phyloP scores from a whole-genome alignment of 2,113 vertebrate species.

The Ictalurus furcatus region DNA sequence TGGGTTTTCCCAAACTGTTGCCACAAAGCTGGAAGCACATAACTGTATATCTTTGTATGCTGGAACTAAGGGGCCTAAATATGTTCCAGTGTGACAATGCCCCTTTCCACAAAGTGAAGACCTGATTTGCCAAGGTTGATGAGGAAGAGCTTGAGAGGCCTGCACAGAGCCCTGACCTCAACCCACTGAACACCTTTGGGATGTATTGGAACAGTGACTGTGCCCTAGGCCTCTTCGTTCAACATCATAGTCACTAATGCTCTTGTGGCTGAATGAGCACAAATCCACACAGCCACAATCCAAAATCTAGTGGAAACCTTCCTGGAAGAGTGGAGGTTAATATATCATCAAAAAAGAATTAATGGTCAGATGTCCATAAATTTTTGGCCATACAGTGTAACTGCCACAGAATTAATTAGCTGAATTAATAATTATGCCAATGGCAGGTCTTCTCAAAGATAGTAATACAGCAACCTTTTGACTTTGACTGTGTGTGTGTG shows the following conservation, averaged over 20 bases:
- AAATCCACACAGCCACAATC: background rate
- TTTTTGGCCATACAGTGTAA: background rate
- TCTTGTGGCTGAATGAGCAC: background rate
- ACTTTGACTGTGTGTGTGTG: background rate
- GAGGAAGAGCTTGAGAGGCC: too few relatives aligned
- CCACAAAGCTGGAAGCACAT: background rate
- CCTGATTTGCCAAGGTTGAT: background rate
- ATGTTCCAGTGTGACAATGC: background rate
- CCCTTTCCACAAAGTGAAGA: background rate
- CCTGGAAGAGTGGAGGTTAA: background rate
- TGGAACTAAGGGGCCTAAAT: background rate
- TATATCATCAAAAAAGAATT: background rate
- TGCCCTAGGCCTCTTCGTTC: background rate
- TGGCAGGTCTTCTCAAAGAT: background rate
- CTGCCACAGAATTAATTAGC: background rate
- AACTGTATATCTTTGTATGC: background rate
- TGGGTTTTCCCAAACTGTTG: too few relatives aligned
- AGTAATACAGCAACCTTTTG: background rate
- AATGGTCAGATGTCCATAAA: background rate
- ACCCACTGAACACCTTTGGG: background rate
- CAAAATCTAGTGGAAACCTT: background rate
- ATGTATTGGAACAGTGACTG: background rate
- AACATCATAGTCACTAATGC: background rate
- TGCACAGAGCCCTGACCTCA: background rate
- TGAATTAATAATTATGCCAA: background rate